Evolutionary conservation across 2,888 invertebrate genomes (phyloP).

Genomic region (Acleris sparsana): DNA sequence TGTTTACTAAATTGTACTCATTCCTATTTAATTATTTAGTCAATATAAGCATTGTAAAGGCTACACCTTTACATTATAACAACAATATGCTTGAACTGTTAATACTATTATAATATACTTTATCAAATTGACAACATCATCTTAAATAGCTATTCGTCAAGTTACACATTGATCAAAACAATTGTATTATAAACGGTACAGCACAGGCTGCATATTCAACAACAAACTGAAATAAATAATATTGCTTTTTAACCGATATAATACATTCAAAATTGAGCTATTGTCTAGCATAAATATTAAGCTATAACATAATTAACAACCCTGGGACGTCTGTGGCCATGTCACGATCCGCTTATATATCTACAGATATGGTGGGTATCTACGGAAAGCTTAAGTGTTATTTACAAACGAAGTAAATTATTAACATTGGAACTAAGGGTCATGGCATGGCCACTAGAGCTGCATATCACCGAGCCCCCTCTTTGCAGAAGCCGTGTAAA

Average conservation of each 20-base stretch:
- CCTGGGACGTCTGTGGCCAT: slow-evolving; percentile 79
- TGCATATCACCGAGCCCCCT: slow-evolving; percentile 77
- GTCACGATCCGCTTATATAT: slow-evolving; percentile 57
- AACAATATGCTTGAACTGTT: slow-evolving; percentile 58
- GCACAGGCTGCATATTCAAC: slow-evolving; percentile 72
- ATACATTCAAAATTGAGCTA: slow-evolving; percentile 75
- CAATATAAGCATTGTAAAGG: slow-evolving; percentile 50
- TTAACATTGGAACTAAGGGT: slow-evolving; percentile 41
- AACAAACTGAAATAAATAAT: slow-evolving; percentile 70
- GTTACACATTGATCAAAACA: slow-evolving; percentile 66
- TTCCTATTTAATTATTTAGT: slow-evolving; percentile 43
- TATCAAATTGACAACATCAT: slow-evolving; percentile 63
- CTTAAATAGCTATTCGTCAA: slow-evolving; percentile 62
- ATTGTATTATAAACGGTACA: slow-evolving; percentile 66
- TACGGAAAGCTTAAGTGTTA: slow-evolving; percentile 56
- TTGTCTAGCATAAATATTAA: slow-evolving; percentile 60
- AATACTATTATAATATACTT: slow-evolving; percentile 58
- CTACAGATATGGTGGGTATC: slow-evolving; percentile 46
- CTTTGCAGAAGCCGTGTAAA: slow-evolving; percentile 73
- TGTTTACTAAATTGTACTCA: slow-evolving; percentile 49
- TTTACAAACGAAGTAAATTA: slow-evolving; percentile 63
- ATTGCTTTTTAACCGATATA: slow-evolving; percentile 64
- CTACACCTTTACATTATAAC: slow-evolving; percentile 57
- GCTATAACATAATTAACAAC: slow-evolving; percentile 65
- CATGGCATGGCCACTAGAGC: slow-evolving; percentile 76